Conservation (phyloP, 1,140 invertebrate genomes). For the Lepeophtheirus salmonis region DNA sequence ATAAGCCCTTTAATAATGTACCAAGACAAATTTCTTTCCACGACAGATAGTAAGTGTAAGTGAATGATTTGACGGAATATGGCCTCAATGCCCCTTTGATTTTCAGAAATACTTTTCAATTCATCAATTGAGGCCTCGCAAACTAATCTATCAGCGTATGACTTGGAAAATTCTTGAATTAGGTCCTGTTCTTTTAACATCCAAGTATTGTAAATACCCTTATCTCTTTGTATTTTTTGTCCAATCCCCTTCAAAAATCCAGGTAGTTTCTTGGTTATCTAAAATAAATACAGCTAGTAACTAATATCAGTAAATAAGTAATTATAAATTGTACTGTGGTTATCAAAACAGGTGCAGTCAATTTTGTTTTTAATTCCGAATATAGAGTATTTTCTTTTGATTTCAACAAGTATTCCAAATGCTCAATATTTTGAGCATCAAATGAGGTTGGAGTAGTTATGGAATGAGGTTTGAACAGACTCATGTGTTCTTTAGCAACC, state of each 20-base stretch:
- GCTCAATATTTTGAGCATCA: slow-evolving; percentile 19
- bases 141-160: slow-evolving; percentile 22
- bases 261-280: neutral
- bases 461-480: slow-evolving; percentile 21
- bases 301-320: neutral
- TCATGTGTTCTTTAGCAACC: slow-evolving; percentile 24
- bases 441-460: slow-evolving; percentile 5
- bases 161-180: slow-evolving; percentile 22
- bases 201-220: slow-evolving; percentile 22
- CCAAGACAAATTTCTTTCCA: slow-evolving; percentile 20
- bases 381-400: slow-evolving; percentile 21
- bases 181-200: slow-evolving; percentile 23
- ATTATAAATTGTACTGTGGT: slow-evolving; percentile 3
- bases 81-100: slow-evolving; percentile 11
- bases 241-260: slow-evolving; percentile 2
- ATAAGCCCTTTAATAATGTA: slow-evolving; percentile 21
- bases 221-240: slow-evolving; percentile 13
- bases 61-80: slow-evolving; percentile 21
- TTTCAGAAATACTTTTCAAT: slow-evolving; percentile 15
- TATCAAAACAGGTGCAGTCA: slow-evolving; percentile 20
- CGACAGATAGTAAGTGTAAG: slow-evolving; percentile 20
- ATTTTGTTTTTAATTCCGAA: slow-evolving; percentile 19
- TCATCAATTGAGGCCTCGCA: slow-evolving; percentile 21
- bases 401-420: slow-evolving; percentile 22
- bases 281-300: neutral